Percentiles rank a stretch among this genome's conserved stretches.
Conservation (phyloP, 2,797 vertebrate species). For the Carcharodon carcharias region DNA sequence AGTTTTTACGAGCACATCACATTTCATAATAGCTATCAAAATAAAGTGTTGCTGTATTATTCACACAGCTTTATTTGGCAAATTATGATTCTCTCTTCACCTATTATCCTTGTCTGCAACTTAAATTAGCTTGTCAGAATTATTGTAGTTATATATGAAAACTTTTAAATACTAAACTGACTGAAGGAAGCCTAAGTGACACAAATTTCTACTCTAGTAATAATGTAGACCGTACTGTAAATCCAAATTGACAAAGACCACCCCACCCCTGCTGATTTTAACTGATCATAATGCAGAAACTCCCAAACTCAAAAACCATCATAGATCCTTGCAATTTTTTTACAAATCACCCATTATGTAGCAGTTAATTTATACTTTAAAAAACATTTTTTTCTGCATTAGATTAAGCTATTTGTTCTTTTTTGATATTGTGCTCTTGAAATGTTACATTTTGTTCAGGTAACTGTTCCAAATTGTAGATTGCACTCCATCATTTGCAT, state of each 20-base stretch:
- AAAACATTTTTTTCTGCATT: not conserved
- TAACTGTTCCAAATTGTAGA: not conserved
- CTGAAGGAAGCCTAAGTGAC: not conserved
- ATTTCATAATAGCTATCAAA: not conserved
- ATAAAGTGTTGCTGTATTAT: not conserved
- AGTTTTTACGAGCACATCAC: not conserved
- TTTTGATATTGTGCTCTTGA: not conserved
- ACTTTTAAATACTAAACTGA: not conserved
- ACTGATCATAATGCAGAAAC: not conserved
- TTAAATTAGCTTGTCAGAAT: not conserved
- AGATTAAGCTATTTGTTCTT: not conserved
- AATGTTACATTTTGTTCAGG: not conserved
- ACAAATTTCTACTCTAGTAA: not conserved
- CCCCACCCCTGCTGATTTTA: not conserved
- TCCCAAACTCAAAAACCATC: not conserved
- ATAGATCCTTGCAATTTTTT: not conserved
- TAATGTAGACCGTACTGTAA: not conserved
- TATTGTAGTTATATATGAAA: not conserved
- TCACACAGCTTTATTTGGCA: not conserved
- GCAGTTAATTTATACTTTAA: not conserved
- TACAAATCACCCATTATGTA: not conserved
- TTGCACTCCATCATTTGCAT: not conserved
- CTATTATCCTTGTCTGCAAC: not conserved
- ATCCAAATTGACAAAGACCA: not conserved
- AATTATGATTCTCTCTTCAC: not conserved